phyloP scores from a whole-genome alignment of 2,113 vertebrate species.

The Spheniscus mendiculus region DNA sequence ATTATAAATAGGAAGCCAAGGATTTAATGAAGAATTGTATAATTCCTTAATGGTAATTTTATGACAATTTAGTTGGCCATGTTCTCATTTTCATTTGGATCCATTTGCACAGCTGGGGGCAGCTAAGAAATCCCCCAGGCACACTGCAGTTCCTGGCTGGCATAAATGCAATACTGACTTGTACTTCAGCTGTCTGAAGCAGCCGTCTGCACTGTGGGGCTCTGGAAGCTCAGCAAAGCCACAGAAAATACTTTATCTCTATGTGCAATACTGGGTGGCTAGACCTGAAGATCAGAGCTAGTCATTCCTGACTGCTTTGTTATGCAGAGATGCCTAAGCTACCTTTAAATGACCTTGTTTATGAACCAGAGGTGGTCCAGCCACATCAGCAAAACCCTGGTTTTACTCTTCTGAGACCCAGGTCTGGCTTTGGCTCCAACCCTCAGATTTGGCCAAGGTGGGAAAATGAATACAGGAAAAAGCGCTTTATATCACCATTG shows the following conservation, averaged over 20 bases:
- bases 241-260: background rate
- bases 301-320: background rate
- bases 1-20: background rate
- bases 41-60: background rate
- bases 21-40: constrained; percentile 7
- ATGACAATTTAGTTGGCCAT: background rate
- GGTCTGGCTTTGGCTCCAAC: background rate
- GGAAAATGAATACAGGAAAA: background rate
- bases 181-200: background rate
- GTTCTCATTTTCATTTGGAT: background rate
- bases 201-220: background rate
- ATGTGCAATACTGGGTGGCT: background rate
- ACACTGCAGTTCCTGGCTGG: background rate
- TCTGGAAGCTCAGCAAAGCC: background rate
- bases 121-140: background rate
- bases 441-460: background rate
- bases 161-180: background rate
- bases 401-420: background rate
- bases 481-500: background rate
- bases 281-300: background rate
- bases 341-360: background rate
- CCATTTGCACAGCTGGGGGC: background rate
- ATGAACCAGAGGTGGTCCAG: background rate
- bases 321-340: background rate
- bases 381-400: background rate